Conservation (phyloP, 2,113 vertebrate genomes). For the Tachycineta bicolor region DNA sequence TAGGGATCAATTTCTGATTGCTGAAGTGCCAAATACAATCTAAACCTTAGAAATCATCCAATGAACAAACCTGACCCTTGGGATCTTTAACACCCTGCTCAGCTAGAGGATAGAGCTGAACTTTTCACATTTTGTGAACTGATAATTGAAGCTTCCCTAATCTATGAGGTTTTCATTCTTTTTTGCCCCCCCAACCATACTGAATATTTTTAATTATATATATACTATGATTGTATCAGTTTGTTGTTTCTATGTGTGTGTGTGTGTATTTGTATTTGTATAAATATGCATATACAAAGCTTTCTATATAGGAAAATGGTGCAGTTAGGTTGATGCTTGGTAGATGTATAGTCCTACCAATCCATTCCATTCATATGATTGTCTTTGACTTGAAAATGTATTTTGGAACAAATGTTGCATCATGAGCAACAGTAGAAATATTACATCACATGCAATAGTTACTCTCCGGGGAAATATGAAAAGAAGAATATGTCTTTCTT, state of each 20-base stretch:
- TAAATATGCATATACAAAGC: rapidly evolving
- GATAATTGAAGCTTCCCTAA: neutral
- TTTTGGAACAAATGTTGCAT: neutral
- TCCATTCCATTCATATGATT: neutral
- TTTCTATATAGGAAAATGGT: neutral
- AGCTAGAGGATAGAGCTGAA: neutral
- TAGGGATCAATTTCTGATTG: slow-evolving; percentile 26
- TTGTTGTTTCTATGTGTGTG: neutral
- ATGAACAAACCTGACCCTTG: neutral
- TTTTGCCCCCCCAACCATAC: rapidly evolving
- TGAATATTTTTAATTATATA: neutral
- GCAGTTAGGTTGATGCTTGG: neutral
- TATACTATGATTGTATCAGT: neutral
- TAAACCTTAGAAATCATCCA: neutral
- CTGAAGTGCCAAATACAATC: slow-evolving; percentile 11
- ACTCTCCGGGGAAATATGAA: neutral
- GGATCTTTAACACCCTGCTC: neutral
- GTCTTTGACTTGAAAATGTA: neutral
- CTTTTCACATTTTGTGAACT: neutral
- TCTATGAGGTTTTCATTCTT: neutral
- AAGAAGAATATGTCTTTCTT: neutral
- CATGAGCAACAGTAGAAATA: rapidly evolving
- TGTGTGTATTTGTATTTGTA: neutral
- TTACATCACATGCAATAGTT: neutral
- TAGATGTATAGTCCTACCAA: neutral